These are phyloP conservation scores for Darevskia nairensis DNA, from an alignment of 2,797 vertebrate species.

Conservation along the genomic window DNA sequence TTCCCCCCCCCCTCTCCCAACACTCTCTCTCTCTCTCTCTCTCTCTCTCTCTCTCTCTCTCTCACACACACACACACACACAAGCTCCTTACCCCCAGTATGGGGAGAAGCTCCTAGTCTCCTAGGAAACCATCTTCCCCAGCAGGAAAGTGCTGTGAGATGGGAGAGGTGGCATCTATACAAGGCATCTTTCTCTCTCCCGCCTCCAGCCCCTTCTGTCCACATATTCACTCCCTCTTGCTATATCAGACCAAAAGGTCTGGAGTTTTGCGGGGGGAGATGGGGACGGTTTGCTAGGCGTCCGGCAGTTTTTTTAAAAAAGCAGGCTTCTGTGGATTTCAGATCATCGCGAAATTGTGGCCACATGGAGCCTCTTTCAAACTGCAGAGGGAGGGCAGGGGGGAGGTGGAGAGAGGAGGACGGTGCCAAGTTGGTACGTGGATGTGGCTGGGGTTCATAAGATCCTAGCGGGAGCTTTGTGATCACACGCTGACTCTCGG, in stretches of 20 bases:
- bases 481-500: neutral
- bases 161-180: slow-evolving; percentile 17
- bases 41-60: too few species aligned
- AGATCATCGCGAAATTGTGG: neutral
- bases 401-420: neutral
- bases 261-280: neutral
- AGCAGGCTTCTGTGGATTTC: neutral
- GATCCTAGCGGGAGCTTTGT: neutral
- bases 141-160: slow-evolving; percentile 13
- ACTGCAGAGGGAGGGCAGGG: neutral
- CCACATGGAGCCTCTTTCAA: neutral
- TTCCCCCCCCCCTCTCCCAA: neutral
- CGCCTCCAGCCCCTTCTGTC: slow-evolving; percentile 22
- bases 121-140: slow-evolving; percentile 46
- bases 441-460: neutral
- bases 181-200: slow-evolving; percentile 4
- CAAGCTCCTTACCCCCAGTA: neutral
- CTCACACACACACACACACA: neutral
- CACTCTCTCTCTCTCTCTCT: too few species aligned
- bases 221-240: neutral
- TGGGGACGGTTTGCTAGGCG: neutral
- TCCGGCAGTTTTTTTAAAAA: neutral
- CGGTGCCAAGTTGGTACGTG: neutral
- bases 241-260: neutral
- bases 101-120: slow-evolving; percentile 24